Conservation (phyloP, 64 coral and sea anemone species). For the Stichodactyla mertensii region DNA sequence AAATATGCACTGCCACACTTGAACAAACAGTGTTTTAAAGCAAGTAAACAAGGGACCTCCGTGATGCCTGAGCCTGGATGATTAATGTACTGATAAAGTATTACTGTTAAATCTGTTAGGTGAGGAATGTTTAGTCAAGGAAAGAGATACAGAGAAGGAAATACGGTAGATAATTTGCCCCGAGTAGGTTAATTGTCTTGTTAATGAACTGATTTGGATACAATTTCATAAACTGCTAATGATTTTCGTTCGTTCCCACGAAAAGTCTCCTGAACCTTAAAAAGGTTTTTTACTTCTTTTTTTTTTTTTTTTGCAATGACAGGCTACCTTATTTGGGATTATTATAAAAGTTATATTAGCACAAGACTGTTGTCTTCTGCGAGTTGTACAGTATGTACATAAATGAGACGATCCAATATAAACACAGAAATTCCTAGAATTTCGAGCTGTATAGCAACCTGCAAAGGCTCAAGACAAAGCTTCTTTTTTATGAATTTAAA, state of each 20-base stretch:
- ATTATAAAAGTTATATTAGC: background rate
- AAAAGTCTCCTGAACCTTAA: background rate
- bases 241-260: background rate
- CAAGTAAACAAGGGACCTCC: background rate
- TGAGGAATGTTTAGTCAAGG: background rate
- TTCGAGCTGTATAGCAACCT: background rate
- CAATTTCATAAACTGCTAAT: background rate
- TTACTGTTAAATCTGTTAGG: background rate
- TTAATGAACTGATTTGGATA: background rate
- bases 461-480: background rate
- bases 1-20: background rate
- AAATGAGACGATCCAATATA: background rate
- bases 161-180: background rate
- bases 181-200: background rate
- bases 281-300: no score
- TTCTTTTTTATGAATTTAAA: background rate
- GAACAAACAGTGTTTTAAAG: background rate
- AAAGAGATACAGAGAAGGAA: background rate
- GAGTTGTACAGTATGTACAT: background rate
- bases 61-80: background rate
- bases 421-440: conserved; percentile 3
- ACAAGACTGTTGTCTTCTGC: background rate
- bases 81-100: background rate
- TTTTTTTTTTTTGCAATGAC: background rate
- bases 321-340: background rate